Conservation (phyloP, 2,888 invertebrate genomes). For the Andrena hattorfiana region DNA sequence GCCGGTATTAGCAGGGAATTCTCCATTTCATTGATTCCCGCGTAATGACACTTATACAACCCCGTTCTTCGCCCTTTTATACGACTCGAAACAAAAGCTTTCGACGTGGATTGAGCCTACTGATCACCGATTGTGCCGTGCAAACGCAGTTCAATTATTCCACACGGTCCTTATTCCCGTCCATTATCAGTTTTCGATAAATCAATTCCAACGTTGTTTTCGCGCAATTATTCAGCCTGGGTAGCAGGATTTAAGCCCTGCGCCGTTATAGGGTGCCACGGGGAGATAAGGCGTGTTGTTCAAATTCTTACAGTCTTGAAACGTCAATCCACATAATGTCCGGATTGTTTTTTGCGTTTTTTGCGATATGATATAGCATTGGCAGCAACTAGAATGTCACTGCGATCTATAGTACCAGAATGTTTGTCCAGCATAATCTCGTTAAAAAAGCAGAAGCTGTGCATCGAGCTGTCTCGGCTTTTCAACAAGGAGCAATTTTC, state of each 20-base stretch:
- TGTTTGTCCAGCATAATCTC: not conserved
- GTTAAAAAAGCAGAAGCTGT: not conserved
- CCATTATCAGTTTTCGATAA: constrained; percentile 34
- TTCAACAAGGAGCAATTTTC: constrained; percentile 1
- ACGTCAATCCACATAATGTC: too few relatives aligned
- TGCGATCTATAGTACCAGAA: too few relatives aligned
- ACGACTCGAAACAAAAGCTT: constrained; percentile 44
- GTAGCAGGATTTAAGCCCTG: not conserved
- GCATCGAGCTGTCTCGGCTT: not conserved
- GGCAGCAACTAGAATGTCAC: too few relatives aligned
- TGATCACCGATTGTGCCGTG: constrained; percentile 6
- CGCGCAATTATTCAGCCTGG: constrained; percentile 9
- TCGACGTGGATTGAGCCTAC: constrained; percentile 6
- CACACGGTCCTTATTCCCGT: not conserved
- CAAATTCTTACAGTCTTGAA: too few relatives aligned
- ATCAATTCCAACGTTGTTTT: constrained; percentile 34
- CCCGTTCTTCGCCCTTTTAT: not conserved
- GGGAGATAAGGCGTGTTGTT: too few relatives aligned
- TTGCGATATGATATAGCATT: too few relatives aligned
- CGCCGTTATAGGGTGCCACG: not conserved
- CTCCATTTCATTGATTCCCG: not conserved
- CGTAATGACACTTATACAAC: constrained; percentile 1
- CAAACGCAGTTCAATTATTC: constrained; percentile 39
- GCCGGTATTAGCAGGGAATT: not conserved
- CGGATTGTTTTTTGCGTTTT: too few relatives aligned